Evolutionary conservation across 2,888 invertebrate genomes (phyloP).

Genomic region (Agonopterix arenella): DNA sequence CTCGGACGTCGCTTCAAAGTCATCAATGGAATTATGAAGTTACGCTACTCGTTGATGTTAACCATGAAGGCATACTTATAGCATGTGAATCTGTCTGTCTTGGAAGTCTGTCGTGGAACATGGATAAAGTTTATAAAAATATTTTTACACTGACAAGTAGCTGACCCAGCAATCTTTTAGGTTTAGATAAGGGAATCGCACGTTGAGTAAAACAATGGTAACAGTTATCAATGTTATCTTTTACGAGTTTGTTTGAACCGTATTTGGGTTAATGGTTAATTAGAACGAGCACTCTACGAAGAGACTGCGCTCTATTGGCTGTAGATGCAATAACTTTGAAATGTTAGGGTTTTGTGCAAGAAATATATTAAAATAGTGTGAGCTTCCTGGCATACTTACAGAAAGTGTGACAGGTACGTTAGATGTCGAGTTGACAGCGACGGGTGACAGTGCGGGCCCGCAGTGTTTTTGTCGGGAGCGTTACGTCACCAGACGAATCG

Average conservation of each 20-base stretch:
- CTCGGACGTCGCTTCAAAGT: background rate
- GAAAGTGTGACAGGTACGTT: slow-evolving; percentile 26
- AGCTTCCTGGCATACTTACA: slow-evolving; percentile 24
- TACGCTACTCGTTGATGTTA: too few species aligned
- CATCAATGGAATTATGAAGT: background rate
- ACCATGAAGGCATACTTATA: too few species aligned
- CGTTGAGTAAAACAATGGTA: slow-evolving; percentile 45
- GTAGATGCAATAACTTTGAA: background rate
- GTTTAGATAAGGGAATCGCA: slow-evolving; percentile 35
- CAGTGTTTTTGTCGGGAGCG: slow-evolving; percentile 12
- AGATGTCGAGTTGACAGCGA: slow-evolving; percentile 27
- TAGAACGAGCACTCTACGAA: slow-evolving; percentile 42
- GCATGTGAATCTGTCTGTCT: too few species aligned
- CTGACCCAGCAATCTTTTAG: too few species aligned
- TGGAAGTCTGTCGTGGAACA: too few species aligned
- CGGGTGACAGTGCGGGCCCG: background rate
- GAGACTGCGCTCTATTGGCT: background rate
- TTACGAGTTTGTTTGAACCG: slow-evolving; percentile 35
- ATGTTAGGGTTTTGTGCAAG: background rate
- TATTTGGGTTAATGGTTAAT: slow-evolving; percentile 61
- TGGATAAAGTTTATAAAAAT: too few species aligned
- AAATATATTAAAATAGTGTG: slow-evolving; percentile 14
- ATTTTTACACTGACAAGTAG: too few species aligned
- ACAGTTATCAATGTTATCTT: slow-evolving; percentile 49
- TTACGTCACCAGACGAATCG: slow-evolving; percentile 49